Conservation (phyloP, 1,140 invertebrate species). For the Cylas formicarius region DNA sequence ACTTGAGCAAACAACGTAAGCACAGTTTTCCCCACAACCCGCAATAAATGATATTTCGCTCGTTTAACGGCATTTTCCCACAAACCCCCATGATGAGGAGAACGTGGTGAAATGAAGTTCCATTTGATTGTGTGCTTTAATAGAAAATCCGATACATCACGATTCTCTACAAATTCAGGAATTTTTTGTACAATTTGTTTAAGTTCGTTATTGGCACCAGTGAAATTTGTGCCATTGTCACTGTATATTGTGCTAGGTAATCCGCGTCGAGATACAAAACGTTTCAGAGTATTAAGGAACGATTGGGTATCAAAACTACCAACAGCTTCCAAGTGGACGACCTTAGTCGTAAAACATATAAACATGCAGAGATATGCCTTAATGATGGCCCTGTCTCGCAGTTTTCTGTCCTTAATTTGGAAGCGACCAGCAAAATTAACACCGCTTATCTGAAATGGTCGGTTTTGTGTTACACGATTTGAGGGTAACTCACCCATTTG, state of each 20-base stretch:
- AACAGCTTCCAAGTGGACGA: conserved; percentile 42
- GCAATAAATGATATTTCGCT: conserved; percentile 24
- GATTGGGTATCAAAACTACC: conserved; percentile 24
- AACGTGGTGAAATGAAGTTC: conserved; percentile 27
- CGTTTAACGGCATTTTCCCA: conserved; percentile 28
- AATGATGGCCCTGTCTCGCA: conserved; percentile 26
- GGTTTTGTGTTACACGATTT: conserved; percentile 13
- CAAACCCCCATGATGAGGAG: conserved; percentile 28
- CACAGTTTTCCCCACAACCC: conserved; percentile 18
- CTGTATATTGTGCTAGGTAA: conserved; percentile 20
- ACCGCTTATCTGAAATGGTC: conserved; percentile 36
- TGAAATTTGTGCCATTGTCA: conserved; percentile 26
- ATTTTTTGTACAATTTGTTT: conserved; percentile 4
- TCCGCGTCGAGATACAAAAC: conserved; percentile 31
- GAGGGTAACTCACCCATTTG: conserved; percentile 7
- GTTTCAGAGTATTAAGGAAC: conserved; percentile 30
- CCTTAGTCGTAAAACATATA: conserved; percentile 41
- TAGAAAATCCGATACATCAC: conserved; percentile 7
- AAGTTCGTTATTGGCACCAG: conserved; percentile 14
- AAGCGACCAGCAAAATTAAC: conserved; percentile 42
- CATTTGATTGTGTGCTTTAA: conserved; percentile 24
- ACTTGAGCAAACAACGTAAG: conserved; percentile 31
- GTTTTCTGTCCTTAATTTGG: conserved; percentile 29
- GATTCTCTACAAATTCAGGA: background rate
- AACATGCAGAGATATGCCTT: conserved; percentile 43